Base-by-base conservation (phyloP, 1,140 invertebrate genomes). In the Heliconius congener region DNA sequence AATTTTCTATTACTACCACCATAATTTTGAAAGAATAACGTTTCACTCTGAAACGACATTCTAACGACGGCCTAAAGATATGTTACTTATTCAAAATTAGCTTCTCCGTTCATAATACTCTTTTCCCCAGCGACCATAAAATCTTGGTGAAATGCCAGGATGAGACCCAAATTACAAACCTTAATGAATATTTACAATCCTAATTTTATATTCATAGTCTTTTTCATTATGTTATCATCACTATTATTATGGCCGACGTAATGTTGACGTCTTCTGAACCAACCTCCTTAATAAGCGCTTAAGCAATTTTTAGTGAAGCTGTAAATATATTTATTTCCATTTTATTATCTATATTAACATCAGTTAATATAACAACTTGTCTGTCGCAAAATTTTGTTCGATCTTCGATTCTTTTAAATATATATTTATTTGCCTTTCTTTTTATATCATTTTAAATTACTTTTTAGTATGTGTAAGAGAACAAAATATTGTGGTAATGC, bases 131-230 rank as follows among this genome's bases (percentile, higher is more conserved):
- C 74, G 72, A 76, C 75, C 27, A 72, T 81, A 81, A 81, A 74
- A 77, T 77, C 60, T 71, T 81, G 76, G 80, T 81, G 71, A 60
- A 81, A 81, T 81, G 76, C 79, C 79, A 81, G 75, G 72, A 81
- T 73, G 71, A 76, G 50, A 60, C 74, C 78, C 57, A 77, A 71
- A 77, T 81, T 71, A 77, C 76, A 81, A 74, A 74, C 76, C 57
- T 72, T 77, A 81, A 81, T 77, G 76, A 77, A 81, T 81, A 81
- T 81, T 81, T 74, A 77, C 76, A 70, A 42, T 55, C 72, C 72
- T 74, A 71, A 42, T 77, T 79, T 79, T 76, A 77, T 77, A 79
- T 74, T 76, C 75, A 80, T 80, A 74, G 70, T n/a, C 70, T 75
- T 57, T 80, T 72, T 72, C 70, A 75, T 80, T 80, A 73, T 75